Conservation (phyloP, 2,113 vertebrate species). For the Macroglossus sobrinus region DNA sequence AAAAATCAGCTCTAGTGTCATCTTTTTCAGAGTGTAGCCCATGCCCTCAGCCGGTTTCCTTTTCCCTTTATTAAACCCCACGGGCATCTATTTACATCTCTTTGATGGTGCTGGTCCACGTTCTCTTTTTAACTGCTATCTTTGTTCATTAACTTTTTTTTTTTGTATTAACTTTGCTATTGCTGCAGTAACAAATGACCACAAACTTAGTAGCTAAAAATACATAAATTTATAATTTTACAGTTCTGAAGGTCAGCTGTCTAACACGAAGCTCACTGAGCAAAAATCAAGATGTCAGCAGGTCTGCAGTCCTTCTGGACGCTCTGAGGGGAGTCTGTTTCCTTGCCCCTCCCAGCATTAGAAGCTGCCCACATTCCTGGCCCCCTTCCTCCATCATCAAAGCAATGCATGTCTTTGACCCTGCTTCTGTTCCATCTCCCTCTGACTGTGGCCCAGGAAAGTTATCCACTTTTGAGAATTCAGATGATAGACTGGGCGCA, state of each 20-base stretch:
- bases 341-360: neutral
- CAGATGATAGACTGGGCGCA: neutral
- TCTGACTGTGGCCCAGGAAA: neutral
- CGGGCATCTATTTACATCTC: neutral
- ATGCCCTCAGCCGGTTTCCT: neutral
- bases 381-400: neutral
- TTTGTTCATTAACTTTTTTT: neutral
- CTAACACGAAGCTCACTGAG: neutral
- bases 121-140: neutral
- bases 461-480: neutral
- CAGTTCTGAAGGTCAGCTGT: neutral
- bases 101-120: neutral
- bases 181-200: neutral
- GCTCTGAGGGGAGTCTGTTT: no score
- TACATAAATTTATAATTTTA: neutral
- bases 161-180: neutral
- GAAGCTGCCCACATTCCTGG: neutral
- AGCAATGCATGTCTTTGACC: neutral
- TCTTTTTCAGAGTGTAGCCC: neutral
- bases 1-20: neutral
- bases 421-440: neutral
- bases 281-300: neutral
- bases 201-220: neutral
- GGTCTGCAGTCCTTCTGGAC: neutral
- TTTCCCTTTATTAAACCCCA: neutral